Evolutionary conservation across 2,888 invertebrate genomes (phyloP).

Genomic region (Bembecia ichneumoniformis): DNA sequence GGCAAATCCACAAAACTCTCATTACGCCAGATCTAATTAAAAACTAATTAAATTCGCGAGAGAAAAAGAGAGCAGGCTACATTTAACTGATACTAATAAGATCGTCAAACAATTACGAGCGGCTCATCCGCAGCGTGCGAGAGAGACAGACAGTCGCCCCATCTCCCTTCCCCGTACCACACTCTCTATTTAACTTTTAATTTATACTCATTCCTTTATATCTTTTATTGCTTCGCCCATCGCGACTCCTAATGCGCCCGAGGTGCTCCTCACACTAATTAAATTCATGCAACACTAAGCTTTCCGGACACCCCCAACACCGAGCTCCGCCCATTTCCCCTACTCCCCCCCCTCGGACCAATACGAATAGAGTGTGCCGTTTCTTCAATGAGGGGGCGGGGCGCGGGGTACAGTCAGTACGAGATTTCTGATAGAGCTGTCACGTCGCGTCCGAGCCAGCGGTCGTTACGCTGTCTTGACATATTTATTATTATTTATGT

Average conservation of each 20-base stretch:
- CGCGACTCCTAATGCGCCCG: slow-evolving; percentile 71
- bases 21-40: slow-evolving; percentile 65
- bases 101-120: slow-evolving; percentile 71
- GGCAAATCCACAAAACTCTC: slow-evolving; percentile 50
- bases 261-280: slow-evolving; percentile 71
- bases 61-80: slow-evolving; percentile 67
- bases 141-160: slow-evolving; percentile 18
- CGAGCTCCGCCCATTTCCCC: slow-evolving; percentile 26
- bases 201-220: slow-evolving; percentile 74
- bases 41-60: slow-evolving; percentile 68
- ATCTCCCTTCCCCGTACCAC: slow-evolving; percentile 39
- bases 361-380: slow-evolving; percentile 27
- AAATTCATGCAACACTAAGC: slow-evolving; percentile 73
- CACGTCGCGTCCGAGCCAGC: slow-evolving; percentile 64
- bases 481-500: slow-evolving; percentile 73
- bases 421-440: slow-evolving; percentile 69
- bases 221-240: slow-evolving; percentile 73
- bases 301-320: slow-evolving; percentile 36
- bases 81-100: slow-evolving; percentile 73
- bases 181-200: slow-evolving; percentile 72
- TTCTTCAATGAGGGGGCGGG: slow-evolving; percentile 21
- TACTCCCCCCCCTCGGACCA: slow-evolving; percentile 29
- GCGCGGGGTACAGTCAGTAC: slow-evolving; percentile 43
- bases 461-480: slow-evolving; percentile 68
- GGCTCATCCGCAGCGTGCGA: slow-evolving; percentile 39